Evolutionary conservation across 1,140 invertebrate species (phyloP).

Genomic region (Tetramorium alpestre): DNA sequence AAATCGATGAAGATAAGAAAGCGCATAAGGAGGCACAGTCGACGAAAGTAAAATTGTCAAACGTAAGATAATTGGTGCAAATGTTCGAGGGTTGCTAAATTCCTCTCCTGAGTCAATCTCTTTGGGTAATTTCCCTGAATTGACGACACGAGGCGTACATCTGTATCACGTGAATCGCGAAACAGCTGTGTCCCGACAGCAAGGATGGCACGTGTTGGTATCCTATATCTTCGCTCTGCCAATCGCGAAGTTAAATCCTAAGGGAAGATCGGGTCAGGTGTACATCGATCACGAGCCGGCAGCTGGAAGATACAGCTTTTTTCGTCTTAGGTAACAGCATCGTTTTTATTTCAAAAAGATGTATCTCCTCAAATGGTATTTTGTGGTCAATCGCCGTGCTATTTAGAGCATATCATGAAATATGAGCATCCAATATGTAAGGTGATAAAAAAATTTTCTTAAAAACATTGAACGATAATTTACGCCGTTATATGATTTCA

Average conservation of each 20-base stretch:
- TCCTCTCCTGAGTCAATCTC: background rate
- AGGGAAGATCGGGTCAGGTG: conserved; percentile 68
- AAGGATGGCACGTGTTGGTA: conserved; percentile 69
- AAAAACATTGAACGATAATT: background rate
- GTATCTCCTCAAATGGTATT: background rate
- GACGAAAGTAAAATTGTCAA: background rate
- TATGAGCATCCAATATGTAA: background rate
- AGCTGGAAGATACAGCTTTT: conserved; percentile 60
- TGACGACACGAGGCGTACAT: conserved; percentile 39
- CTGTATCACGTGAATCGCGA: conserved; percentile 67
- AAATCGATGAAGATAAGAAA: background rate
- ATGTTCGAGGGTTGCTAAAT: background rate
- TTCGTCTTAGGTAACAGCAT: conserved; percentile 22
- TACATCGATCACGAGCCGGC: conserved; percentile 64
- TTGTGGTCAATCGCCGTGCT: background rate
- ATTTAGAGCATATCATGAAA: conserved; percentile 1
- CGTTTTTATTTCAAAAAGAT: background rate
- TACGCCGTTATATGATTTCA: background rate
- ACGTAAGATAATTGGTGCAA: background rate
- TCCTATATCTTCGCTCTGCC: conserved; percentile 61
- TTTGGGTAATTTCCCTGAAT: conserved; percentile 17
- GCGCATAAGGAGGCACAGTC: background rate
- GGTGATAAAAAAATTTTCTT: background rate
- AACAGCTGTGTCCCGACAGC: conserved; percentile 68
- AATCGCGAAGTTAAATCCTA: conserved; percentile 71